Evolutionary conservation across 2,113 vertebrate species (phyloP).

Genomic region (Coreoperca whiteheadi): DNA sequence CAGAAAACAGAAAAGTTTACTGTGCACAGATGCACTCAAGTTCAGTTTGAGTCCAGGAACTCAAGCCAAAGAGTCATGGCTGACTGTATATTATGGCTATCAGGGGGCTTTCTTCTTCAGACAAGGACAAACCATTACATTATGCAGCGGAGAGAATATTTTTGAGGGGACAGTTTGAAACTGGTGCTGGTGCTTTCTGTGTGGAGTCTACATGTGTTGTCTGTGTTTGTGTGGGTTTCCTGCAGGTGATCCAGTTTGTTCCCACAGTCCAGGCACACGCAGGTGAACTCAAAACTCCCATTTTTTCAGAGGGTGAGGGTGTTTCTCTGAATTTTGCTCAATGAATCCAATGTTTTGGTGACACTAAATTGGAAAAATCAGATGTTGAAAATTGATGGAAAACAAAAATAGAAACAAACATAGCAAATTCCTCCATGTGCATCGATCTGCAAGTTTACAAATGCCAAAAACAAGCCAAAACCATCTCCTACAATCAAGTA

Average conservation of each 20-base stretch:
- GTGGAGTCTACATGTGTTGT: conserved; percentile 32
- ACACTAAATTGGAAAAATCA: background rate
- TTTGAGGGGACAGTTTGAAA: conserved; percentile 49
- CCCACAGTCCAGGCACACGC: conserved; percentile 40
- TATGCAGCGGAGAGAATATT: conserved; percentile 59
- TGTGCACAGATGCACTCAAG: conserved; percentile 76
- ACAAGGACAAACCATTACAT: conserved; percentile 76
- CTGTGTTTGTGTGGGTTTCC: conserved; percentile 24
- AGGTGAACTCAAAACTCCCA: conserved; percentile 19
- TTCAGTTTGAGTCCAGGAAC: conserved; percentile 73
- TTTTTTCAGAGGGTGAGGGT: background rate
- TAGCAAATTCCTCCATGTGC: background rate
- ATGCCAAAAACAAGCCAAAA: background rate
- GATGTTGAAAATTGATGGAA: background rate
- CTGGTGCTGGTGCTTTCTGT: conserved; percentile 13
- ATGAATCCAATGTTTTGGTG: background rate
- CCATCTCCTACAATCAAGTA: no score
- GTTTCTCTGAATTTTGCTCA: background rate
- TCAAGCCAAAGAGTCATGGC: conserved; percentile 73
- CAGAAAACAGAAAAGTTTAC: conserved; percentile 78
- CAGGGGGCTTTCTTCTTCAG: conserved; percentile 71
- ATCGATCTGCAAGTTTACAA: background rate
- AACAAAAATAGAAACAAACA: background rate
- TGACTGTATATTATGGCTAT: conserved; percentile 75
- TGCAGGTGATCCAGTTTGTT: conserved; percentile 47